Conservation (phyloP, 2,888 invertebrate species). For the Ecliptopera silaceata region DNA sequence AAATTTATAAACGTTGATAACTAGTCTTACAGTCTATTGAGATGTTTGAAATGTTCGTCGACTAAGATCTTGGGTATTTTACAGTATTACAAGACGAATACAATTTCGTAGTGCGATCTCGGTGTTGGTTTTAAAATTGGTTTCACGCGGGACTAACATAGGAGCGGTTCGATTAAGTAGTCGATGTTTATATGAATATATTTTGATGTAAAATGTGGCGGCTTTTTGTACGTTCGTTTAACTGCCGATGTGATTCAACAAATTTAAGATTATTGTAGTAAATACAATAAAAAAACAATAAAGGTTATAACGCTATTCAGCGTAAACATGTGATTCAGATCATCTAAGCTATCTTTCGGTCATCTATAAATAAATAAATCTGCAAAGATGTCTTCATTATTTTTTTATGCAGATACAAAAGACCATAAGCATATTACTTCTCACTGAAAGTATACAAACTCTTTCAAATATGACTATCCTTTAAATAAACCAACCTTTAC, state of each 20-base stretch:
- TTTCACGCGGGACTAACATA: conserved; percentile 2
- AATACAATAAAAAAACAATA: too few species aligned
- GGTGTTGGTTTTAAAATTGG: conserved; percentile 24
- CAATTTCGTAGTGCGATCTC: conserved; percentile 24
- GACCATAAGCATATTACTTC: too few species aligned
- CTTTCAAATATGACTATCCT: too few species aligned
- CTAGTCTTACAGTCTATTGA: conserved; percentile 62
- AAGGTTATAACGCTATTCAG: too few species aligned
- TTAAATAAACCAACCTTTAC: too few species aligned
- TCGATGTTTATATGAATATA: conserved; percentile 42
- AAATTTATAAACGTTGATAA: conserved; percentile 80
- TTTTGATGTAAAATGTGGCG: conserved; percentile 31
- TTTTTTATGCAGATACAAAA: too few species aligned
- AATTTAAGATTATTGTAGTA: too few species aligned
- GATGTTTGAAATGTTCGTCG: conserved; percentile 43
- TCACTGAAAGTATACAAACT: too few species aligned
- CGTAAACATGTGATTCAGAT: too few species aligned
- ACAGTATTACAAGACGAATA: conserved; percentile 59
- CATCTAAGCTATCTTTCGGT: too few species aligned
- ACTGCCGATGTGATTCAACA: conserved; percentile 15
- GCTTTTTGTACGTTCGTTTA: conserved; percentile 21
- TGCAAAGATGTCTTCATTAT: too few species aligned
- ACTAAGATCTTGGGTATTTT: conserved; percentile 48
- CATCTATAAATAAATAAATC: too few species aligned
- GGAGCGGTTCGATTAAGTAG: conserved; percentile 22